These are phyloP conservation scores for Trichacis sp. DNA, from an alignment of 2,888 invertebrate genomes.

Conservation along the genomic window DNA sequence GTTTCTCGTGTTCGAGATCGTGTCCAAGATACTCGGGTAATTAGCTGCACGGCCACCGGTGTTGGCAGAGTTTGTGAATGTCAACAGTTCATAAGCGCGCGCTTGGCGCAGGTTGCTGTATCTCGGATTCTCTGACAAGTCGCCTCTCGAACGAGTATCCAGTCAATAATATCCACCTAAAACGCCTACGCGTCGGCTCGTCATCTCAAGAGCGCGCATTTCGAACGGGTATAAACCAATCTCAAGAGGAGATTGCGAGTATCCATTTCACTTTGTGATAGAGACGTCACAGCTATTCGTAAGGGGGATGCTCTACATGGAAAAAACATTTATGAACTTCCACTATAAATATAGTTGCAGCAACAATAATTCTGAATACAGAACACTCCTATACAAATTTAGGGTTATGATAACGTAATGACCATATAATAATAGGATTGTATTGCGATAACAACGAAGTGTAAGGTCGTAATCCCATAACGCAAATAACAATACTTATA, in stretches of 20 bases:
- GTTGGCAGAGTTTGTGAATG: conserved; percentile 4
- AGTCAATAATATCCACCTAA: conserved; percentile 58
- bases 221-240: conserved; percentile 62
- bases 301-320: too few species aligned
- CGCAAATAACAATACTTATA: too few species aligned
- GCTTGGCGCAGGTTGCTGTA: neutral
- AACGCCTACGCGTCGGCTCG: conserved; percentile 53
- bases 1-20: conserved; percentile 3
- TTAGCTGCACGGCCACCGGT: conserved; percentile 3
- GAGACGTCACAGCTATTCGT: conserved; percentile 63
- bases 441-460: too few species aligned
- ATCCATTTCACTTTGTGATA: conserved; percentile 65
- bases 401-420: too few species aligned
- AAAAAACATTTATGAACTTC: too few species aligned
- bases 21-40: neutral
- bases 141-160: conserved; percentile 25
- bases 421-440: too few species aligned
- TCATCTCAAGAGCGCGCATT: conserved; percentile 49
- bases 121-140: conserved; percentile 10
- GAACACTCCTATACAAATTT: too few species aligned
- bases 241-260: conserved; percentile 62
- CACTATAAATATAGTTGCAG: too few species aligned
- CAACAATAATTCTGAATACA: too few species aligned
- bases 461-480: too few species aligned
- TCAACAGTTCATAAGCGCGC: conserved; percentile 1